A percentile compares a stretch with the other conserved stretches of the same genome.
These are phyloP conservation scores for Samia ricini DNA, from an alignment of 1,140 invertebrate species.

Conservation along the genomic window DNA sequence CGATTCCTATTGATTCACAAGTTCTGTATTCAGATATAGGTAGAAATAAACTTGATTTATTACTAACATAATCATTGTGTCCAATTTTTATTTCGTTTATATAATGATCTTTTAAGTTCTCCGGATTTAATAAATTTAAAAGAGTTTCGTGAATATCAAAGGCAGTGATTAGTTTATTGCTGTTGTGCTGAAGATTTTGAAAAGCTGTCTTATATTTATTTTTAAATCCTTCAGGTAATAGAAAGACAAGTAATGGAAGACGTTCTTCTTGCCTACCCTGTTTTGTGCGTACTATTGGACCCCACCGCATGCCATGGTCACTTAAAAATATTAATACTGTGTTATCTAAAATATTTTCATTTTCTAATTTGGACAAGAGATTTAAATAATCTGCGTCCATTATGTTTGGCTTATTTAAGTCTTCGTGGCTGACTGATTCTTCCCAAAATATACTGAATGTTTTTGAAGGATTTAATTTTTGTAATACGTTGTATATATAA, in stretches of 20 bases:
- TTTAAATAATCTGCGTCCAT: conserved; percentile 79
- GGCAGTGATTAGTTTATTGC: conserved; percentile 83
- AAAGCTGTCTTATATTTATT: conserved; percentile 79
- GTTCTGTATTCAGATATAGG: conserved; percentile 82
- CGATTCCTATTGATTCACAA: conserved; percentile 84
- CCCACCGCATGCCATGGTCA: conserved; percentile 94
- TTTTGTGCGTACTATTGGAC: conserved; percentile 80
- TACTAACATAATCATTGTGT: conserved; percentile 2
- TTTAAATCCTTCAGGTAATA: conserved; percentile 84
- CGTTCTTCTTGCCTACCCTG: conserved; percentile 91
- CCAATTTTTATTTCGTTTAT: conserved; percentile 13
- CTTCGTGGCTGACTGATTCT: conserved; percentile 84
- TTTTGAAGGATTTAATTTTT: conserved; percentile 54
- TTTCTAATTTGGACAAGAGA: conserved; percentile 77
- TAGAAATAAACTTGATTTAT: conserved; percentile 85
- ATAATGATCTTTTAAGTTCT: conserved; percentile 22
- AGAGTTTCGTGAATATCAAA: conserved; percentile 86
- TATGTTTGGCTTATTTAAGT: conserved; percentile 80
- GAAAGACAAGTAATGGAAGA: conserved; percentile 88
- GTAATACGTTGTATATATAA: conserved; percentile 77
- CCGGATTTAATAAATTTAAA: conserved; percentile 32
- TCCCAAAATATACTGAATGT: conserved; percentile 88
- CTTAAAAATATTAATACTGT: conserved; percentile 87
- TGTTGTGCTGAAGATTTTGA: conserved; percentile 83
- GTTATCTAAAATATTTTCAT: conserved; percentile 78